Base-by-base conservation (phyloP, 2,888 invertebrate genomes). In the Plagodis pulveraria region DNA sequence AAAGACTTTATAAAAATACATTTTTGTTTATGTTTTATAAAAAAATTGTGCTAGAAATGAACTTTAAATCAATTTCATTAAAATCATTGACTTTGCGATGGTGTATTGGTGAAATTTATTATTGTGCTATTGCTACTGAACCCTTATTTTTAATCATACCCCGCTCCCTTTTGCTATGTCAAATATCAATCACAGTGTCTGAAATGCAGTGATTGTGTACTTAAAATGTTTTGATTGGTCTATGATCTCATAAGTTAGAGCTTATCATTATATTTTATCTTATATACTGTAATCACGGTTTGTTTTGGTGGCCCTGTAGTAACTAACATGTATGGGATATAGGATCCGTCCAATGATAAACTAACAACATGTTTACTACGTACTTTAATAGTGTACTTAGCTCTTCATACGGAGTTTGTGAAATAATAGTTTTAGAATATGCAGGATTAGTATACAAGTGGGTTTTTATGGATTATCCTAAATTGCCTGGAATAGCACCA, bases 231-330 rank as follows among this genome's bases (percentile, higher is more conserved):
- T 73, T 72, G 74, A 87, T 87, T 86, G 87, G 83, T 86, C 84
- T 72, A 70, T 84, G 91, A 91, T 91, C 91, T 91, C 91, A 89
- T 87, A 77, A 73, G 71, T 79, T 71, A 71, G 77, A 70, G 63
- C 68, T 69, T 72, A 67, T 74, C 59, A 59, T 64, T 59, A 51
- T 63, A 64, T 56, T 56, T 55, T 66, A 50, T 70, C 55, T 38
- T 63, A 65, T 62, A 62, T 63, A 50, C 67, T 58, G 50, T 56
- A 42, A 46, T 50, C 33, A 42, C 44, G 36, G 50, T 51, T 65
- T 73, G 36, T 80, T 80, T 77, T 81, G 77, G 73, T 78, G 78
- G 77, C 77, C 81, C 79, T 75, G 8, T 22, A 41, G 45, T 50
- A 12, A 56, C 48, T 60, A 63, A 63, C 50, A 50, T 7, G 11